Base-by-base conservation (phyloP, 2,113 vertebrate species). In the Gavia stellata region DNA sequence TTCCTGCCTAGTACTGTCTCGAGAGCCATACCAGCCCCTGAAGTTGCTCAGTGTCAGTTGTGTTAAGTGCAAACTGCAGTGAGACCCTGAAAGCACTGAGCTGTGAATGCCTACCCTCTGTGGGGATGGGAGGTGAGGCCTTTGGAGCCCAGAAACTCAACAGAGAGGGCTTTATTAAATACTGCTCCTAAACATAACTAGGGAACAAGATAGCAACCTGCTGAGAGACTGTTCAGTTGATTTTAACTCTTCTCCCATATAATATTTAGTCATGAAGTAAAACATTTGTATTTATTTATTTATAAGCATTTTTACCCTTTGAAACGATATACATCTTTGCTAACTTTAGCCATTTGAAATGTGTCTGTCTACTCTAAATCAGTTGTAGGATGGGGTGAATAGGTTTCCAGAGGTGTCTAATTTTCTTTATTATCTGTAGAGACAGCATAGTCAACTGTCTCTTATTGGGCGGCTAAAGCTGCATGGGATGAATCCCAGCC, bases 251-350 rank as follows among this genome's bases (percentile, higher is more conserved):
- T 61, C 8, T 70, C 3, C 28, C 6, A 26, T 24, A 14, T 21
- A 63, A 31, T 13, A 67, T 50, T 36, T 58, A 72, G 3, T 33
- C 70, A 56, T 7, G 9, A 85, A 73, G 3, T 33, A 58, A 85
- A 88, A 14, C 2, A 40, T 28, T 29, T 70, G 2, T 36, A 33
- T 40, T n/a, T 36, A 6, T 72, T 56, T 47, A 40, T 36, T 58
- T 38, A 42, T n/a, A 12, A 66, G 0, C 3, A 3, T 52, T 53
- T 85, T 65, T 82, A 33, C 7, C 5, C 6, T 42, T 70, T 40
- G 25, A 61, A 77, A 40, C 0, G 0, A 14, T 17, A 42, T 3
- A 14, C 6, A 0, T 83, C 66, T 79, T 56, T 10, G n/a, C 12
- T 53, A 49, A 31, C 7, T 75, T 79, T 31, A 80, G 33, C 23